A percentile compares a stretch with the other conserved stretches of the same genome.
Evolutionary conservation across 92 coral and sea anemone genomes (phyloP).

Genomic region (Parazoanthus swiftii): DNA sequence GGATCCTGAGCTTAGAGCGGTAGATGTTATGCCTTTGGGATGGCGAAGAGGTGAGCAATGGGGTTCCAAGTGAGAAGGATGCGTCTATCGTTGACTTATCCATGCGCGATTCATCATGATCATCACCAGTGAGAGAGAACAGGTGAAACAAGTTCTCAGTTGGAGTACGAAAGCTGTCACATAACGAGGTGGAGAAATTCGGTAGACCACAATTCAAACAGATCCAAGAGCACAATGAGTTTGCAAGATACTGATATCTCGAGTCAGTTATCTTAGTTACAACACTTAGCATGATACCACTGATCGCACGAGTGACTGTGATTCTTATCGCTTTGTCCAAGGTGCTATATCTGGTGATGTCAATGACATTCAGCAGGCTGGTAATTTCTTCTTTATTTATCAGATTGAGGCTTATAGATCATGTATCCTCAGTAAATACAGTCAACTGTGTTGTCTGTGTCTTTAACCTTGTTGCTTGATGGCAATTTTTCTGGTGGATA

Average conservation of each 20-base stretch:
- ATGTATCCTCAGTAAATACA: background rate
- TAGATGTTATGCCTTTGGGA: constrained; percentile 34
- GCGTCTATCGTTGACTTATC: constrained; percentile 15
- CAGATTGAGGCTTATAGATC: constrained; percentile 32
- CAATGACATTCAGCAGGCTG: constrained; percentile 45
- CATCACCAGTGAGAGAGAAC: constrained; percentile 7
- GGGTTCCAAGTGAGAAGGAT: constrained; percentile 23
- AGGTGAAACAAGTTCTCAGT: constrained; percentile 10
- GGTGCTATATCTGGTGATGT: constrained; percentile 52
- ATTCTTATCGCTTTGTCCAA: constrained; percentile 36
- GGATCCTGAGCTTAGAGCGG: too few species aligned
- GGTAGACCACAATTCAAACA: constrained; percentile 50
- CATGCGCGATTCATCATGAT: background rate
- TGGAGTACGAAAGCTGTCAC: constrained; percentile 30
- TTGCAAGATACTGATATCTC: constrained; percentile 52
- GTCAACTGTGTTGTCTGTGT: constrained; percentile 35
- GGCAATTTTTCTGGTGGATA: constrained; percentile 39
- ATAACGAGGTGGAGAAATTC: background rate
- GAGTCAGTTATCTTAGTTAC: constrained; percentile 11
- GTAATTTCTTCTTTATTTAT: constrained; percentile 21
- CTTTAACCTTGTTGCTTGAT: constrained; percentile 10
- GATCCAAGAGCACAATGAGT: constrained; percentile 60
- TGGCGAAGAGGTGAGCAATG: constrained; percentile 22
- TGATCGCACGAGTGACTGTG: constrained; percentile 35
- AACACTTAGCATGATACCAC: constrained; percentile 38